A percentile compares a stretch with the other conserved stretches of the same genome.
Conservation (phyloP, 2,888 invertebrate species). For the Helleia helle region DNA sequence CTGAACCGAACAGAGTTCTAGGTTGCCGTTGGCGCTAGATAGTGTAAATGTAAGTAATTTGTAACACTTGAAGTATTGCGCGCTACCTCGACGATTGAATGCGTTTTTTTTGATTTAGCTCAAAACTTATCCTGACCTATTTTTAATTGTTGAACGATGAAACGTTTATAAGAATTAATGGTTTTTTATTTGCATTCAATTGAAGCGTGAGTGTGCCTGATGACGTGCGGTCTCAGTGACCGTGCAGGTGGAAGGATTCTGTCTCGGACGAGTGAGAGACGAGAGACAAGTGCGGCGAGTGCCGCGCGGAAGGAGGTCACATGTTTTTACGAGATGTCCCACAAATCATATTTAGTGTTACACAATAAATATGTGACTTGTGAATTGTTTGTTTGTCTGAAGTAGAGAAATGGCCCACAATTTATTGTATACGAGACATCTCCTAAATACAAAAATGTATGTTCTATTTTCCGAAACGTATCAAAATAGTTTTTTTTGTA, state of each 20-base stretch:
- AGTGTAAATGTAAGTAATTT: slow-evolving; percentile 24
- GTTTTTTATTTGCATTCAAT: background rate
- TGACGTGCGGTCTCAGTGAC: background rate
- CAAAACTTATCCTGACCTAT: slow-evolving; percentile 5
- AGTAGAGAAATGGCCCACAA: background rate
- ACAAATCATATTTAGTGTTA: slow-evolving; percentile 63
- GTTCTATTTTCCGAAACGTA: too few relatives aligned
- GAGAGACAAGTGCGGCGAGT: slow-evolving; percentile 22
- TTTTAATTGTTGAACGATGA: background rate
- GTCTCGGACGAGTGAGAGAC: slow-evolving; percentile 7
- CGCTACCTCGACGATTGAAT: slow-evolving; percentile 13
- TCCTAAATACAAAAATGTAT: too few relatives aligned
- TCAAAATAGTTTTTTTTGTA: too few relatives aligned
- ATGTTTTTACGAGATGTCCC: slow-evolving; percentile 44
- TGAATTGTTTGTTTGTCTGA: slow-evolving; percentile 47
- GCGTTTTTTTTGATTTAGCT: slow-evolving; percentile 12
- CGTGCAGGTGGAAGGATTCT: slow-evolving; percentile 13
- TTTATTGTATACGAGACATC: too few relatives aligned
- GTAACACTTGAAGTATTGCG: slow-evolving; percentile 22
- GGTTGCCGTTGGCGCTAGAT: slow-evolving; percentile 14
- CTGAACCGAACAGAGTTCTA: slow-evolving; percentile 13
- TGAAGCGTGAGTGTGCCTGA: background rate
- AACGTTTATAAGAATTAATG: background rate
- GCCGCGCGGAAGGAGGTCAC: slow-evolving; percentile 46
- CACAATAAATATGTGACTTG: slow-evolving; percentile 43